Conservation (phyloP, 1,140 invertebrate genomes). For the Trinorchestia longiramus region DNA sequence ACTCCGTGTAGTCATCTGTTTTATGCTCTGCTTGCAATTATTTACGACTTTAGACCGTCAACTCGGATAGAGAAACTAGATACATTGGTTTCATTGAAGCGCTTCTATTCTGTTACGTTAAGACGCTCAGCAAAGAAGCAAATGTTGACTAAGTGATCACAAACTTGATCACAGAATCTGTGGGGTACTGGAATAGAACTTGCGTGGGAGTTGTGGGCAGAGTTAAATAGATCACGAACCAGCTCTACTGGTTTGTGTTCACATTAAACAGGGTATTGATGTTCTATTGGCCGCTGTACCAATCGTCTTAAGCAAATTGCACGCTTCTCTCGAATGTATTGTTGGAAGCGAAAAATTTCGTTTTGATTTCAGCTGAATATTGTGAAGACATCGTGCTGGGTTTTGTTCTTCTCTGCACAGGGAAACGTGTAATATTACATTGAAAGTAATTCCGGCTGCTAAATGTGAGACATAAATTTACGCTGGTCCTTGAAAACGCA, state of each 20-base stretch:
- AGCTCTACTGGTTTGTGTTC: background rate
- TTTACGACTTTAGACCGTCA: background rate
- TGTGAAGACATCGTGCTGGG: background rate
- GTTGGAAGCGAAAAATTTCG: background rate
- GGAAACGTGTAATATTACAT: background rate
- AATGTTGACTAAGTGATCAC: background rate
- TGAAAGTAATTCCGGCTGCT: background rate
- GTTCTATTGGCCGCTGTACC: background rate
- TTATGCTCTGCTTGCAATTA: too few relatives aligned
- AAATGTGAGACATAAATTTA: background rate
- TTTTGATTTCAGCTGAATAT: background rate
- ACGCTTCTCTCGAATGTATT: background rate
- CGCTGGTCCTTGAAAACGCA: background rate
- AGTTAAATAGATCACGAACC: background rate
- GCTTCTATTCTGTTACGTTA: background rate
- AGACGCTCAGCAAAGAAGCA: background rate
- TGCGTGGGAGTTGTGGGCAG: background rate
- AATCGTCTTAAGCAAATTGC: background rate
- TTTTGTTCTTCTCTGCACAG: background rate
- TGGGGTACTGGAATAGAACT: background rate
- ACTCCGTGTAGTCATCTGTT: too few relatives aligned
- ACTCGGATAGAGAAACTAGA: background rate
- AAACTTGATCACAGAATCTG: background rate
- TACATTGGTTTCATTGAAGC: background rate
- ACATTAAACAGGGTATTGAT: background rate